A percentile compares a stretch with the other conserved stretches of the same genome.
phyloP scores from a whole-genome alignment of 2,113 vertebrate genomes.

The Bubalus kerabau region DNA sequence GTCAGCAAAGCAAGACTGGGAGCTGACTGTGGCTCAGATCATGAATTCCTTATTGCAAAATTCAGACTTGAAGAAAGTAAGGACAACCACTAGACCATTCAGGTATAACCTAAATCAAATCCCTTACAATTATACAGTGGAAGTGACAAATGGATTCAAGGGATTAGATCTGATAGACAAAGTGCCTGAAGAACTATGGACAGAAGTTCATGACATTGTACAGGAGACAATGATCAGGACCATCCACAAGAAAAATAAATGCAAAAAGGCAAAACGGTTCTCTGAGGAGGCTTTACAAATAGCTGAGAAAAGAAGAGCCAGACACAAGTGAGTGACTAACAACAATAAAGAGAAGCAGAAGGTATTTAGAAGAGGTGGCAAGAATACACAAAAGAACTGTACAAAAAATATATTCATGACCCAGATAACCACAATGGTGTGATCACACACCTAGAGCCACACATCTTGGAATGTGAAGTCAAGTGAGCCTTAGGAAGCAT shows the following conservation, averaged over 20 bases:
- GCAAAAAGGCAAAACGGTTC: neutral
- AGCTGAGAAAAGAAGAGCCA: neutral
- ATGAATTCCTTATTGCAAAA: too few species aligned
- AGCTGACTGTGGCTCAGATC: too few species aligned
- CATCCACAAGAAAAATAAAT: neutral
- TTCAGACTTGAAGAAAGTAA: too few species aligned
- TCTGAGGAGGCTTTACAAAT: neutral
- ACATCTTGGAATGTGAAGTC: neutral
- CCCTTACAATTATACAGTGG: neutral
- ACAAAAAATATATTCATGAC: neutral
- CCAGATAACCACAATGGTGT: neutral
- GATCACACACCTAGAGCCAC: neutral
- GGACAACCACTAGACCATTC: too few species aligned
- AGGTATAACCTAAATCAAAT: neutral
- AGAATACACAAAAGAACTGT: neutral
- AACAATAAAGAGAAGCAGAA: neutral
- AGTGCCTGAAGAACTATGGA: neutral
- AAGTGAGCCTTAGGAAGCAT: neutral
- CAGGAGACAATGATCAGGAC: neutral
- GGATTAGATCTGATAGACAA: neutral
- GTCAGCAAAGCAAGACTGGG: too few species aligned
- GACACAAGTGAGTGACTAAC: neutral
- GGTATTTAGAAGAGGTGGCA: neutral
- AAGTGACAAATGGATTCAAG: neutral
- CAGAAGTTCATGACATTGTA: neutral